Percentiles rank a stretch among this genome's conserved stretches.
Evolutionary conservation across 2,888 invertebrate genomes (phyloP).

Genomic region (Amorpha juglandis): DNA sequence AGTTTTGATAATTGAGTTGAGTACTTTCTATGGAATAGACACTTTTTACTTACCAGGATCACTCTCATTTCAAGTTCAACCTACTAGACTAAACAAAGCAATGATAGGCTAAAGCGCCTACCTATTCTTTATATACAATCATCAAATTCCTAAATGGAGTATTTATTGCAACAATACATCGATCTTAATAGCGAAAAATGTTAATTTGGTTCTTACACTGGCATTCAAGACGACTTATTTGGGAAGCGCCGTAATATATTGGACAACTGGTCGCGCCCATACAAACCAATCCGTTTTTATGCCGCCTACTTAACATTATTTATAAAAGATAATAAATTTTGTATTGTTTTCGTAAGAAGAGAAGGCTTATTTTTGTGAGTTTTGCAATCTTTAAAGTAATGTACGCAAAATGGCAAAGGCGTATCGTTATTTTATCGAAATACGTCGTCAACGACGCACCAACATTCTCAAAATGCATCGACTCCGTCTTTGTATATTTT

Average conservation of each 20-base stretch:
- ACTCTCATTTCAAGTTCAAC: slow-evolving; percentile 66
- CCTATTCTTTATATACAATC: slow-evolving; percentile 73
- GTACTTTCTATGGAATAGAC: neutral
- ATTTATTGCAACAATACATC: slow-evolving; percentile 71
- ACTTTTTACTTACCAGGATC: slow-evolving; percentile 61
- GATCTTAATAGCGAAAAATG: slow-evolving; percentile 70
- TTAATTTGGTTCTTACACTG: slow-evolving; percentile 72
- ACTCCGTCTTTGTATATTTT: neutral
- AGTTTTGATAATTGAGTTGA: too few species aligned
- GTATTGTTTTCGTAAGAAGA: slow-evolving; percentile 21
- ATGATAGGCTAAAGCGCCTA: slow-evolving; percentile 58
- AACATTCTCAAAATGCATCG: neutral
- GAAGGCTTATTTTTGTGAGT: slow-evolving; percentile 5
- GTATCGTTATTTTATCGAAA: neutral
- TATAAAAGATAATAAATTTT: slow-evolving; percentile 22
- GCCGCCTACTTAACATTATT: slow-evolving; percentile 39
- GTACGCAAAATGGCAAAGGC: neutral
- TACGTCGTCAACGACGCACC: neutral
- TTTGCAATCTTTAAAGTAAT: neutral
- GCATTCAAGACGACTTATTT: slow-evolving; percentile 68
- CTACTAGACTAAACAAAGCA: slow-evolving; percentile 53
- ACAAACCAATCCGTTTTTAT: slow-evolving; percentile 47
- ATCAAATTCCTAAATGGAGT: slow-evolving; percentile 71
- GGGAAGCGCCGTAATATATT: slow-evolving; percentile 65
- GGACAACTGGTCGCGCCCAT: slow-evolving; percentile 58